Evolutionary conservation across 2,113 vertebrate genomes (phyloP).

Genomic region (Myotis yumanensis): DNA sequence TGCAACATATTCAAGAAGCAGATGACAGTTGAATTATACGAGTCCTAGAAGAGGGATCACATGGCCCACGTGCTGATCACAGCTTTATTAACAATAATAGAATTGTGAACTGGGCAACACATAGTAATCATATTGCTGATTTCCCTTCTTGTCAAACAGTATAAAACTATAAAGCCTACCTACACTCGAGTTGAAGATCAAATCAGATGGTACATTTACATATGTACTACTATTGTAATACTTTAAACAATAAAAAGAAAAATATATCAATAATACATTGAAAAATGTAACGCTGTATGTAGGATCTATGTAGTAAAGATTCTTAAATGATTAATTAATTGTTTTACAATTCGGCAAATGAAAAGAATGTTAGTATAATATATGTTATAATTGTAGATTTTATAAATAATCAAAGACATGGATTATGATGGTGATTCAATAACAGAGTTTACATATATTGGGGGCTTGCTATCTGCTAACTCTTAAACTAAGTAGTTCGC

Average conservation of each 20-base stretch:
- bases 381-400: neutral
- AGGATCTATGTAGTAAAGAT: neutral
- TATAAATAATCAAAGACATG: neutral
- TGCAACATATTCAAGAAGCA: slow-evolving; percentile 38
- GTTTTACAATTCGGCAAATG: neutral
- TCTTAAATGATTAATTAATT: neutral
- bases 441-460: neutral
- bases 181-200: neutral
- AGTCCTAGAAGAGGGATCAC: neutral
- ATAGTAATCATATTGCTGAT: neutral
- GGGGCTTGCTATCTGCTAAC: neutral
- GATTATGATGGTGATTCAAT: neutral
- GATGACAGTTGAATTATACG: neutral
- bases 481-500: neutral
- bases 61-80: neutral
- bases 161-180: neutral
- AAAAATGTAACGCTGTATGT: neutral
- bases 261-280: no score
- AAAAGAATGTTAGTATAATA: neutral
- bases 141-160: neutral
- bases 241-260: no score
- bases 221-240: no score
- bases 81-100: neutral
- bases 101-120: neutral
- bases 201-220: neutral